A percentile compares a stretch with the other conserved stretches of the same genome.
Conservation (phyloP, 92 coral and sea anemone species). For the Phenganax subtilis region DNA sequence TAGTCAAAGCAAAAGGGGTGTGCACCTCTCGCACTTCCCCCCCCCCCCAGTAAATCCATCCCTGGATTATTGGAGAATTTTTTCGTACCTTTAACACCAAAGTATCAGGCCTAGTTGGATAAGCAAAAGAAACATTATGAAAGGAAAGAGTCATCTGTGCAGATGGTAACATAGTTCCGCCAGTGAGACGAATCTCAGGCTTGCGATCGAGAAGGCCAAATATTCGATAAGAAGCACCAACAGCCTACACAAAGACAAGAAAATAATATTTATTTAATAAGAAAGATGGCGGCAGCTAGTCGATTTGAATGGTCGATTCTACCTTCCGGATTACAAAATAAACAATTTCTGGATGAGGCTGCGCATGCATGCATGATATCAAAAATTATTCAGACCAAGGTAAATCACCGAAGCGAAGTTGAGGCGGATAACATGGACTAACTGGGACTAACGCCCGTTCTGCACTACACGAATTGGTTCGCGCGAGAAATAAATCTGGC, state of each 20-base stretch:
- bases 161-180: slow-evolving; percentile 58
- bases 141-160: slow-evolving; percentile 64
- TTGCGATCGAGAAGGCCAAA: slow-evolving; percentile 85
- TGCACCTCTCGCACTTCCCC: too few species aligned
- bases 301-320: background rate
- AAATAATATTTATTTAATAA: background rate
- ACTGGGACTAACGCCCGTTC: too few species aligned
- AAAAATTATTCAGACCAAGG: background rate
- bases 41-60: too few species aligned
- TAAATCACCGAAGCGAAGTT: background rate
- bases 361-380: too few species aligned
- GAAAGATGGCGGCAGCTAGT: background rate
- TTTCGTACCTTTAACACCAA: slow-evolving; percentile 69
- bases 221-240: slow-evolving; percentile 91
- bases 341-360: background rate
- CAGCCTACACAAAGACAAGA: slow-evolving; percentile 58
- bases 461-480: too few species aligned
- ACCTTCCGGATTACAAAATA: background rate
- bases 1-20: too few species aligned
- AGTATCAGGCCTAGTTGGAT: slow-evolving; percentile 76
- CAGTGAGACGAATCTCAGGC: slow-evolving; percentile 61
- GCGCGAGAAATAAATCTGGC: too few species aligned
- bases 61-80: too few species aligned
- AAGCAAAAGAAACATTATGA: slow-evolving; percentile 68
- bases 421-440: too few species aligned